phyloP scores from a whole-genome alignment of 1,140 invertebrate species.

The Charaxes varanes region DNA sequence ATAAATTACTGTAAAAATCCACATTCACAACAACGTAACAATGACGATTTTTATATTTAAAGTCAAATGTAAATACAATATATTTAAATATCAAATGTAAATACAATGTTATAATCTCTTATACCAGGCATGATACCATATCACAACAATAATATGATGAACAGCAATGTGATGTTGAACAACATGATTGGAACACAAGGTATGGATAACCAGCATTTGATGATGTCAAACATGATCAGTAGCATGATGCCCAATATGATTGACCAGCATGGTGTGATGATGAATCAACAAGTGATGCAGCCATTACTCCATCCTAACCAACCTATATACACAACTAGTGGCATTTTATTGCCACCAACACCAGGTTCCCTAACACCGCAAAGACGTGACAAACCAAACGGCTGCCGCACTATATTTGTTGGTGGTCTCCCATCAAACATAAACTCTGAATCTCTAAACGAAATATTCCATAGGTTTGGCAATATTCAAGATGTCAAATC shows the following conservation, averaged over 20 bases:
- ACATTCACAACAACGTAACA: no score
- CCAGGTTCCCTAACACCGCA: conserved; percentile 86
- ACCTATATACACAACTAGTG: conserved; percentile 28
- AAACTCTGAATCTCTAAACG: conserved; percentile 86
- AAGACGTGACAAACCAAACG: conserved; percentile 88
- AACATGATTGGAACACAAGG: conserved; percentile 27
- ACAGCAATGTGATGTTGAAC: conserved; percentile 23
- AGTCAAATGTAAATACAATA: no score
- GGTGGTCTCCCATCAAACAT: conserved; percentile 92
- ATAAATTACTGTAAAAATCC: no score
- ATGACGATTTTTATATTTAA: no score
- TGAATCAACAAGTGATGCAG: conserved; percentile 34
- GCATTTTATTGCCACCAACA: conserved; percentile 85
- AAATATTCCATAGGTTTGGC: conserved; percentile 86
- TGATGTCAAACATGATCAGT: conserved; percentile 30
- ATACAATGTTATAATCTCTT: not conserved
- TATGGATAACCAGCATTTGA: conserved; percentile 27
- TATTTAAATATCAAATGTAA: no score
- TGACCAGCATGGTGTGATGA: conserved; percentile 40
- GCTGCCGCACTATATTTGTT: conserved; percentile 95
- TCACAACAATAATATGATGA: conserved; percentile 21
- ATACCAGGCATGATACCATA: conserved; percentile 30
- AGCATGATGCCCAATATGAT: conserved; percentile 36
- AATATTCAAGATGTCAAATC: conserved; percentile 89
- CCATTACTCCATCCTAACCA: conserved; percentile 29